phyloP scores from a whole-genome alignment of 2,888 invertebrate genomes.

The Trichopoda pennipes region DNA sequence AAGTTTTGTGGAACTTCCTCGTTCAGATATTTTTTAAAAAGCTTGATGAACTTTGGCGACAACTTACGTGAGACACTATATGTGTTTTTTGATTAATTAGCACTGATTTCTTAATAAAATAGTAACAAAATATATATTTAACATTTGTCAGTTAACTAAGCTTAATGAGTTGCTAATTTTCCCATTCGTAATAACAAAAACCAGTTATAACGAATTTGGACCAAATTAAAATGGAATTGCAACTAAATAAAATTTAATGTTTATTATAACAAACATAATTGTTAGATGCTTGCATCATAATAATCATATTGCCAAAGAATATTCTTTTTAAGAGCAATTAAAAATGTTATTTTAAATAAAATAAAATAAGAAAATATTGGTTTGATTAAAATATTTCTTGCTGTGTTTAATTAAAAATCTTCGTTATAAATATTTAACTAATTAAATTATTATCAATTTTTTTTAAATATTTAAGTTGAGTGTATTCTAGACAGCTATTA shows the following conservation, averaged over 20 bases:
- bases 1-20: too few species aligned
- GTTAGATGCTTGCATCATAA: too few species aligned
- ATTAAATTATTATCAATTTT: neutral
- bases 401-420: neutral
- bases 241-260: neutral
- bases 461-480: neutral
- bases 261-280: neutral
- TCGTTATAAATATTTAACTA: too few species aligned
- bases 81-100: slow-evolving; percentile 9
- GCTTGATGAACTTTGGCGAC: neutral
- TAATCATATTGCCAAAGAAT: too few species aligned
- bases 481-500: neutral
- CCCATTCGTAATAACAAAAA: slow-evolving; percentile 14
- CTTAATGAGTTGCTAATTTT: slow-evolving; percentile 53
- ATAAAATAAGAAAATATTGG: slow-evolving; percentile 1
- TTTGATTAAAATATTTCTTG: slow-evolving; percentile 4
- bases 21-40: too few species aligned
- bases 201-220: slow-evolving; percentile 39
- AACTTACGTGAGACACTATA: neutral
- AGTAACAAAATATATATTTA: slow-evolving; percentile 39
- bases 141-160: slow-evolving; percentile 50
- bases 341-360: slow-evolving; percentile 9
- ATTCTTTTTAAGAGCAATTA: neutral
- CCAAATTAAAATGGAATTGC: slow-evolving; percentile 9
- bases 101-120: slow-evolving; percentile 45